Conservation (phyloP, 2,888 invertebrate species). For the Eledone cirrhosa region DNA sequence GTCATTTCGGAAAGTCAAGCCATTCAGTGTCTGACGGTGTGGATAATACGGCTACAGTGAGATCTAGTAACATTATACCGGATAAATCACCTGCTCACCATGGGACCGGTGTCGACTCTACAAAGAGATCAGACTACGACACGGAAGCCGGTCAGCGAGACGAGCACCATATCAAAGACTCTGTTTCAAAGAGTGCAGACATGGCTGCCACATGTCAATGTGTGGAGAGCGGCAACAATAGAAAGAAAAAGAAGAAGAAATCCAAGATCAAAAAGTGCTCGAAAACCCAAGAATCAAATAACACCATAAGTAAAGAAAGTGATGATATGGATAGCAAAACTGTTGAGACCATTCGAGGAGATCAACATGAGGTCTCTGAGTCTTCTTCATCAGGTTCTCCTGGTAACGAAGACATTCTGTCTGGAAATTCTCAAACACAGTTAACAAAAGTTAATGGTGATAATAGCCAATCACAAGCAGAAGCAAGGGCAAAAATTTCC, state of each 20-base stretch:
- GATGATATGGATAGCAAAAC: background rate
- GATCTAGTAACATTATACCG: too few species aligned
- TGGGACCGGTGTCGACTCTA: constrained; percentile 12
- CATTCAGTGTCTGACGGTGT: too few species aligned
- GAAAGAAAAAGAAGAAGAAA: constrained; percentile 20
- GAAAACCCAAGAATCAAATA: background rate
- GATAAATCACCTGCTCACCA: background rate
- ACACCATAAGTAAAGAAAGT: background rate
- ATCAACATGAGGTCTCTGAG: background rate
- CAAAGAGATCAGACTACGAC: background rate
- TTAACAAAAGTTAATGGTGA: too few species aligned
- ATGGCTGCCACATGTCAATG: constrained; percentile 23
- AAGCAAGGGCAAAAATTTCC: too few species aligned
- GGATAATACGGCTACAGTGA: too few species aligned
- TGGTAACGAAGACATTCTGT: too few species aligned
- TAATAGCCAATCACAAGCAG: too few species aligned
- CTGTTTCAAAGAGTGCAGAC: constrained; percentile 3
- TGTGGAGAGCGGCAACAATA: constrained; percentile 17
- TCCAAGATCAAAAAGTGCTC: background rate
- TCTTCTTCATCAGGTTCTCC: background rate
- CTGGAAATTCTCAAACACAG: too few species aligned
- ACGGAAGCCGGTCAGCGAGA: constrained; percentile 9
- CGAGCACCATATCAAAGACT: background rate
- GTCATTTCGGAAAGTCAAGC: constrained; percentile 16
- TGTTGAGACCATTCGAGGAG: background rate